A percentile compares a stretch with the other conserved stretches of the same genome.
Conservation (phyloP, 2,113 vertebrate species). For the Elgaria multicarinata region DNA sequence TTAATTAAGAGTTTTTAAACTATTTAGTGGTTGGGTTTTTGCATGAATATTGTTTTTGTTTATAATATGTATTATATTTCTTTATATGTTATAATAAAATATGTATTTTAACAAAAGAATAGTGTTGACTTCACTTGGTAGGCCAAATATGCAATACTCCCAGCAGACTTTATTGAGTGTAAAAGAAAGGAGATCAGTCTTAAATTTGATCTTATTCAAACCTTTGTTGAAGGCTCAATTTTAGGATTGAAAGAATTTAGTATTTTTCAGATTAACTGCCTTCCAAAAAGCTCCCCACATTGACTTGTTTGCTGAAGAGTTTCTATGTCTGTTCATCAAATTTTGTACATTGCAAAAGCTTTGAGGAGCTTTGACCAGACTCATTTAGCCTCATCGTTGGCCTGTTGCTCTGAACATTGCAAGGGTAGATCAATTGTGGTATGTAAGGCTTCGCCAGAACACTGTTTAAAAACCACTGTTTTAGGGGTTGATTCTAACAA, state of each 20-base stretch:
- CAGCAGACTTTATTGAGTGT: neutral
- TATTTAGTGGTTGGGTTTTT: neutral
- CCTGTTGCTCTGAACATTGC: neutral
- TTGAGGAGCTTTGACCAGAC: neutral
- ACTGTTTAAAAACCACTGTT: neutral
- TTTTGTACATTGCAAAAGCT: neutral
- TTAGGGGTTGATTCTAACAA: neutral
- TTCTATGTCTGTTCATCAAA: neutral
- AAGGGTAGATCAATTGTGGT: neutral
- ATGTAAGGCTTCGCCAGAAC: neutral
- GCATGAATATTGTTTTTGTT: no score
- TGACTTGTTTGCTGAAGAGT: neutral
- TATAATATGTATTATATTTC: no score
- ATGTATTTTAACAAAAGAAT: no score
- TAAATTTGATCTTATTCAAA: neutral
- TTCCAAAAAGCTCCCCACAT: neutral
- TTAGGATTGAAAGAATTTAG: neutral
- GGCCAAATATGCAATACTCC: neutral
- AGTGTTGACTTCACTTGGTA: neutral
- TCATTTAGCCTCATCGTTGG: neutral
- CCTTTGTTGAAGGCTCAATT: neutral
- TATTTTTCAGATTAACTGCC: neutral
- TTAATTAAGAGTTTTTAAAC: conserved; percentile 29
- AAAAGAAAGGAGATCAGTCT: neutral
- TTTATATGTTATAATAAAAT: no score